Base-by-base conservation (phyloP, 2,113 vertebrate species). In the Thunnus maccoyii region DNA sequence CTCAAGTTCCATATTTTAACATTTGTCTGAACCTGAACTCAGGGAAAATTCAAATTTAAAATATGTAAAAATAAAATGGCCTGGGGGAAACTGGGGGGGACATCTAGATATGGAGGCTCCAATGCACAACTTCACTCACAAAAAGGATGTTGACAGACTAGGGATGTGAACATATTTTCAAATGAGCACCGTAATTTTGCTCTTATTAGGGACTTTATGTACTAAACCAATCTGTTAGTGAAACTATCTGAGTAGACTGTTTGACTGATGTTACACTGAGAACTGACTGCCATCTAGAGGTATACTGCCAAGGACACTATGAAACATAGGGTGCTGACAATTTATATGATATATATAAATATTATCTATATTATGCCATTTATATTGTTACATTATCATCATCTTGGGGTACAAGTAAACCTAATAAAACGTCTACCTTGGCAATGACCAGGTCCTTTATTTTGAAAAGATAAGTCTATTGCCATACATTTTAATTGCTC, bases 271-370 rank as follows among this genome's bases (percentile, higher is more conserved):
- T 16, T 52, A 15, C 13, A 61, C 65, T 77, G 17, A 69, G 55
- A 47, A 60, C 2, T 30, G 56, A 76, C 73, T 87, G 82, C 88
- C 85, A 89, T 78, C 88, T 89, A 85, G 85, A 77, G 88, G 72
- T 10, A 3, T 44, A 22, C 27, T 25, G 32, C 30, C 4, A 17
- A 5, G 2, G 46, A 52, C 48, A 20, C 50, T 20, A 47, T 5
- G 15, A 46, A 20, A 16, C 3, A 61, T 5, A 44, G 25, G 11
- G 44, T 52, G 2, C 12, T 16, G 11, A 54, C 15, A 32, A 16
- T 48, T 20, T 13, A 36, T 36, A 36, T 36, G 3, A 36, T 36
- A 36, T 41, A 41, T 41, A 41, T 8, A 30, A 3, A 30, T 30
- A 3, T 3, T 30, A 30, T 30, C 0, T 30, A 30, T 30, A 30